Evolutionary conservation across 2,113 vertebrate species (phyloP), one percentile per base, ranked within the genome.

Genomic region (Hypanus sabinus): DNA sequence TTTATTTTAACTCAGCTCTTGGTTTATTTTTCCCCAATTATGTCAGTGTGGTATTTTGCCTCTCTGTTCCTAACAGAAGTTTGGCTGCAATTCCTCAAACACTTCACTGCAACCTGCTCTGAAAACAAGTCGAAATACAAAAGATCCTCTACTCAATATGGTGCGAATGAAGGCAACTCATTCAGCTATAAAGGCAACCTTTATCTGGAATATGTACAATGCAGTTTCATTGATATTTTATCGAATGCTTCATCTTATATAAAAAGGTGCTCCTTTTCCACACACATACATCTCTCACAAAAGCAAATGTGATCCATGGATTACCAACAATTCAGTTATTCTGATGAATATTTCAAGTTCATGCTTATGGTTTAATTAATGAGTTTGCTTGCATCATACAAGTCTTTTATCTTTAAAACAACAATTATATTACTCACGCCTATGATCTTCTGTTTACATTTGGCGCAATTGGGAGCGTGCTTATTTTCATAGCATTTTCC

Each of bases 361-460:
- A 6, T 88, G 57, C 12, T n/a, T 88, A n/a, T 24, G 30, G 57
- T 88, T 30, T 79, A 16, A 55, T 85, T 85, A 55, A 65, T 0
- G 6, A 18, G 60, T 90, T 33, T 12, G n/a, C 18, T 90, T 90
- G 12, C 57, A 22, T 90, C 18, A 30, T 33, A 36, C 85, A 33
- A 65, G 33, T n/a, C 5, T 90, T 33, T 4, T 33, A 62, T n/a
- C 62, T 33, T 68, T n/a, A 90, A 90, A 33, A 18, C 30, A 65
- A 65, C 14, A 36, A 90, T 18, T 33, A 71, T 71, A 73, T 94
- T 70, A 95, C 97, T 97, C 95, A 99, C 99, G 96, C 98, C 99
- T 0, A 98, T 97, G 95, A 99, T 99, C 96, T 96, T 99, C 97
- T 99, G 98, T 96, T 98, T 98, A 98, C 99, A 99, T 95, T 99